Evolutionary conservation across 1,140 invertebrate genomes (phyloP), one percentile per base, ranked within the genome.

Genomic region (Pseudomyrmex sp.): DNA sequence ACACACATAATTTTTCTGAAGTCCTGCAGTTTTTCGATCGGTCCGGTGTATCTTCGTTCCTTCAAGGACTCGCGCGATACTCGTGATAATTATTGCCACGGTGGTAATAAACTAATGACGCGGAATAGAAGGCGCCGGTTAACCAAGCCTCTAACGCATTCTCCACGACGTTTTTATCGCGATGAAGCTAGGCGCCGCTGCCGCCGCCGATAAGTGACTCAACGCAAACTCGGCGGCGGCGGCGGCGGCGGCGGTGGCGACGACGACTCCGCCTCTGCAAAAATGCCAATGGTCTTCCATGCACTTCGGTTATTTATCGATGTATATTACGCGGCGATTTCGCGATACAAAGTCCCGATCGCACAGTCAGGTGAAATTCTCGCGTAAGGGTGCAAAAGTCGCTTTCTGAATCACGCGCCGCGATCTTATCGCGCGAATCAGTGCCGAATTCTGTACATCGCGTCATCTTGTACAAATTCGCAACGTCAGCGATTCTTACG

Each of bases 51-150:
- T 79, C 59, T 65, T 80, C 23, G 23, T 80, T 35, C 35, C 15
- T 50, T 35, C 76, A 72, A 80, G 76, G 54, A 23, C 56, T 35
- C 23, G 23, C 69, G 48, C 50, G 48, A 35, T 35, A 35, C 35
- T 35, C 75, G 35, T 18, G 58, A 35, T 77, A 83, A 80, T 80
- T 80, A 77, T 10, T 23, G 74, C 52, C 48, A 63, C 82, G 82
- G 82, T 52, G 83, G 79, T 82, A 88, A 89, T 88, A 82, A 89
- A 89, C 87, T 85, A 89, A 89, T 85, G 76, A 35, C 66, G 66
- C 20, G 66, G 70, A 54, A 61, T 80, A 50, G 65, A 80, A 85
- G 18, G 84, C 61, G 86, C 84, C 79, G 54, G 84, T 26, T 85
- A 58, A 86, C 61, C 52, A 52, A 35, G 10, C 13, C 35, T 4